Percentiles rank a stretch among this genome's conserved stretches.
These are phyloP conservation scores for Psittacus erithacus DNA, from an alignment of 2,113 vertebrate genomes.

Conservation along the genomic window DNA sequence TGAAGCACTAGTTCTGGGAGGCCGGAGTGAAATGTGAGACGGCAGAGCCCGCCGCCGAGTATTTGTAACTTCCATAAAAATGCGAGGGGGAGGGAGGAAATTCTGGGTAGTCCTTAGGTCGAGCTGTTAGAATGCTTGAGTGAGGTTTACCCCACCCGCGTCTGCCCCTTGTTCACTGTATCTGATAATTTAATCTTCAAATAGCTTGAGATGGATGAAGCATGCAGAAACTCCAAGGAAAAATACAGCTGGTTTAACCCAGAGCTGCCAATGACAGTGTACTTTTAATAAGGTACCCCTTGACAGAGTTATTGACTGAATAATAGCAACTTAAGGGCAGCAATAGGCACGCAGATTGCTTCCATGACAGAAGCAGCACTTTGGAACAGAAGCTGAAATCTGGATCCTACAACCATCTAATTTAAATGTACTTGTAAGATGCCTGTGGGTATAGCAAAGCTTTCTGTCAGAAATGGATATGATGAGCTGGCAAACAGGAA, in stretches of 20 bases:
- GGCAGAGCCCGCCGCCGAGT: background rate
- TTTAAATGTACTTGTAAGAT: background rate
- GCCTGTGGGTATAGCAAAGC: background rate
- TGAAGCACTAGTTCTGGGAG: accelerated
- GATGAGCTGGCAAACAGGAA: background rate
- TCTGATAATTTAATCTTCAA: background rate
- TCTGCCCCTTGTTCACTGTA: background rate
- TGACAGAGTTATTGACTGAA: background rate
- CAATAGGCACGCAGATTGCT: background rate
- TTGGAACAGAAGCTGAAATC: background rate
- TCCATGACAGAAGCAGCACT: background rate
- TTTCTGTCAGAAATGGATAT: background rate
- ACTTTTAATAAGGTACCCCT: background rate
- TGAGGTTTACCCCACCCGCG: background rate
- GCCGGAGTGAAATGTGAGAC: background rate
- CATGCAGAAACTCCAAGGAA: background rate
- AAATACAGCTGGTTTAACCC: background rate
- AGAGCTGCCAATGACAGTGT: background rate
- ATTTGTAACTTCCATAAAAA: background rate
- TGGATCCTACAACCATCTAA: background rate
- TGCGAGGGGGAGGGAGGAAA: background rate
- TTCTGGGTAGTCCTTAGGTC: background rate
- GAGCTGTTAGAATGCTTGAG: background rate
- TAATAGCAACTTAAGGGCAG: background rate
- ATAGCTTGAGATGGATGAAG: background rate